These are phyloP conservation scores for Epinephelus coioides DNA, from an alignment of 2,797 vertebrate genomes.

Conservation along the genomic window DNA sequence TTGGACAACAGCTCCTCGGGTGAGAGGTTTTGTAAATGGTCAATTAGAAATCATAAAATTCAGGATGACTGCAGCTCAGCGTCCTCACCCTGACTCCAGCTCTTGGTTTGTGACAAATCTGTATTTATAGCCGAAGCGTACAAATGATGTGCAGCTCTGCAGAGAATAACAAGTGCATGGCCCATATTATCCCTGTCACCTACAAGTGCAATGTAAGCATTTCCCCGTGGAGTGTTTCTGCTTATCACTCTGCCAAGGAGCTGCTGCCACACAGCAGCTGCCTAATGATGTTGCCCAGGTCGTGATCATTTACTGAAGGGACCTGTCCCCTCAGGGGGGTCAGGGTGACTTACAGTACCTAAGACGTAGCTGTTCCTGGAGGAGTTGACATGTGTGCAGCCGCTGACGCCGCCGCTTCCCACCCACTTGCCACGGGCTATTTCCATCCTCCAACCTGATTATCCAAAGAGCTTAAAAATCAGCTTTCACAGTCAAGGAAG, in stretches of 20 bases:
- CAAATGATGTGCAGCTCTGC: slow-evolving; percentile 61
- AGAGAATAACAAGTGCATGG: slow-evolving; percentile 63
- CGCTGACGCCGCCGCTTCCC: slow-evolving; percentile 36
- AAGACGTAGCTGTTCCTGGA: slow-evolving; percentile 44
- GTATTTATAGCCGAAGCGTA: slow-evolving; percentile 56
- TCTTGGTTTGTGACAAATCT: slow-evolving; percentile 40
- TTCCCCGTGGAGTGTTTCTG: slow-evolving; percentile 60
- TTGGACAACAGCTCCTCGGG: background rate
- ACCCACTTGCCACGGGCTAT: slow-evolving; percentile 14
- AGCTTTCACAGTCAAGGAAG: slow-evolving; percentile 24
- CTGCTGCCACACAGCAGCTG: slow-evolving; percentile 55
- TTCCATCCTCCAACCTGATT: slow-evolving; percentile 57
- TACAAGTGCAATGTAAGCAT: slow-evolving; percentile 67
- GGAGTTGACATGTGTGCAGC: slow-evolving; percentile 37
- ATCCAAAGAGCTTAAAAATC: slow-evolving; percentile 55
- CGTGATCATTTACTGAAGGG: slow-evolving; percentile 63
- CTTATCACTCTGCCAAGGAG: slow-evolving; percentile 61
- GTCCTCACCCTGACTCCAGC: background rate
- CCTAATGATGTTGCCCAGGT: slow-evolving; percentile 77
- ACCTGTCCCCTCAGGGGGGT: slow-evolving; percentile 69
- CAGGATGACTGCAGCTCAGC: slow-evolving; percentile 10
- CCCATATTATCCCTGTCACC: slow-evolving; percentile 68
- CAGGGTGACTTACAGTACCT: slow-evolving; percentile 60
- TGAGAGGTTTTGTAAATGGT: background rate
- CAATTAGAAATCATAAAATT: slow-evolving; percentile 34